Evolutionary conservation across 37 sponge, comb jelly and placozoan genomes (phyloP), one percentile per base, ranked within the genome.

Genomic region (Geodia barretti): DNA sequence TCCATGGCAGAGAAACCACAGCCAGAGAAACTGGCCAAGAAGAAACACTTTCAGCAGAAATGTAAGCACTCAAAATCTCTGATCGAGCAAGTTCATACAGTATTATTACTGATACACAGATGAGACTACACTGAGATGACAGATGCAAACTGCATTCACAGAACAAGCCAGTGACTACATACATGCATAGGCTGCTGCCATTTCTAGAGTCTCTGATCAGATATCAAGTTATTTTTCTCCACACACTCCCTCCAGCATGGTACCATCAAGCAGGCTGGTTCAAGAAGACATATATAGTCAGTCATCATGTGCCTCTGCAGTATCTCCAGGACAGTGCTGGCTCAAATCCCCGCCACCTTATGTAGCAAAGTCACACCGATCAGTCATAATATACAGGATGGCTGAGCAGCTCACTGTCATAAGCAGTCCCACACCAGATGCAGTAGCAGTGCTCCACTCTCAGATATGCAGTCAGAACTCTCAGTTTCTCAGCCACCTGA

Each of bases 341-440:
- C n/a, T n/a, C n/a, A n/a, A n/a, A n/a, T n/a, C n/a, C n/a, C n/a
- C n/a, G n/a, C n/a, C n/a, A n/a, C n/a, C n/a, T n/a, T n/a, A n/a
- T n/a, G n/a, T n/a, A n/a, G n/a, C n/a, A n/a, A n/a, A n/a, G n/a
- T n/a, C n/a, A n/a, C n/a, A n/a, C n/a, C n/a, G 68, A 28, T 25
- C 14, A 8, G 24, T 19, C 30, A 66, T 19, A 66, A 69, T 3
- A 69, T 69, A 4, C 34, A 69, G 7, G 33, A 11, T 20, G 11
- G 60, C 19, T 58, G 17, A 58, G 4, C 5, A 62, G 35, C 77
- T 37, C 72, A 89, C 89, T 80, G 47, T 83, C 58, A 73, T 79
- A 89, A 30, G 83, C 79, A 31, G 79, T 89, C 26, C 93, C 93
- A 88, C 93, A 92, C 93, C 93, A 92, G 62, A 88, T 78, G 42